Conservation (phyloP, 2,888 invertebrate species). For the Ornithoptera priamus region DNA sequence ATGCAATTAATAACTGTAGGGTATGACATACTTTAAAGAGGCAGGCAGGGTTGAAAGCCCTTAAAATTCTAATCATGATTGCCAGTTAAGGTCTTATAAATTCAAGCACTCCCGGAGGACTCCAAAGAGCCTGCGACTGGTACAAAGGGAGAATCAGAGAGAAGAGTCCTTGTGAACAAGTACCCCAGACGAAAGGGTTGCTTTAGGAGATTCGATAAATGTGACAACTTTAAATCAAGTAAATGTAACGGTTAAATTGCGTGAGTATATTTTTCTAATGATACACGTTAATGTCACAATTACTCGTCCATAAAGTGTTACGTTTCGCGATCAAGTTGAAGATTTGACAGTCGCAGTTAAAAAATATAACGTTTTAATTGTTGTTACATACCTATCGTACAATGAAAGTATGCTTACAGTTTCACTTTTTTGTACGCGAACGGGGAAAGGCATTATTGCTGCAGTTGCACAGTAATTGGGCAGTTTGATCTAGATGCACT, state of each 20-base stretch:
- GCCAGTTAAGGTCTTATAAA: slow-evolving; percentile 15
- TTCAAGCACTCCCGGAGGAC: slow-evolving; percentile 10
- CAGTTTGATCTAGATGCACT: slow-evolving; percentile 22
- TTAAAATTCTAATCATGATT: neutral
- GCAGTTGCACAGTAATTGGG: slow-evolving; percentile 9
- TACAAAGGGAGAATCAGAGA: neutral
- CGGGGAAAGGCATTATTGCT: slow-evolving; percentile 1
- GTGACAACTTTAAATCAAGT: neutral
- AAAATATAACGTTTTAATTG: neutral
- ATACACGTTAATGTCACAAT: neutral
- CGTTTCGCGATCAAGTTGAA: neutral
- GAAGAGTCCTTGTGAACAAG: slow-evolving; percentile 15
- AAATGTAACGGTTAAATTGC: neutral
- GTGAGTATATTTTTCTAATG: neutral
- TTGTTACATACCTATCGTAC: neutral
- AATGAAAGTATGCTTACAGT: neutral
- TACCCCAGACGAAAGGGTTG: slow-evolving; percentile 4
- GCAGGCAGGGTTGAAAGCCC: slow-evolving; percentile 6
- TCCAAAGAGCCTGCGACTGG: neutral
- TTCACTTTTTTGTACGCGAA: neutral
- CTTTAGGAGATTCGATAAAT: neutral
- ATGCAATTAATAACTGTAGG: neutral
- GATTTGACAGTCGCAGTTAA: neutral
- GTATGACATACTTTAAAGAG: neutral
- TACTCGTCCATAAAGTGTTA: neutral